Base-by-base conservation (phyloP, 2,113 vertebrate species). In the Chionomys nivalis region DNA sequence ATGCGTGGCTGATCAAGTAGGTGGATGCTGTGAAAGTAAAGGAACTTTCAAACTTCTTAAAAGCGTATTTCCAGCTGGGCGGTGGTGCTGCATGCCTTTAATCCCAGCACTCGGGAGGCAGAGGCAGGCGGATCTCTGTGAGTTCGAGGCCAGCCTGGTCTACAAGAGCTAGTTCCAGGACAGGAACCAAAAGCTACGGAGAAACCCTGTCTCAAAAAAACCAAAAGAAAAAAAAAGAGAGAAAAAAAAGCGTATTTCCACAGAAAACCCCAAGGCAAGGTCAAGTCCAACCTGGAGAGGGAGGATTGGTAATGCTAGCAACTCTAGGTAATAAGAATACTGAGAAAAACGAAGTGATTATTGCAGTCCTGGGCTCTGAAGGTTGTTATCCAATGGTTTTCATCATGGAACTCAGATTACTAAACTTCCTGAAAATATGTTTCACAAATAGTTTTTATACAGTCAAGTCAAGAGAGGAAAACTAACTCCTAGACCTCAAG, bases 401-500 rank as follows among this genome's bases (percentile, higher is more conserved):
- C 42, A 33, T 10, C 3, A 2, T 49, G 17, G 33, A 90, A 13
- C 9, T 93, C 26, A 58, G 86, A 44, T 7, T 73, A 24, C 19
- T 66, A 5, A 3, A 39, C 28, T 72, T 26, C 3, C 7, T 42
- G 14, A 36, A 23, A 44, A 65, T n/a, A n/a, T 70, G 26, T 78
- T 83, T 79, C 78, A 78, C 36, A 83, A 8, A 16, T 14, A 4
- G 16, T 93, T 91, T 81, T 36, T 49, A 44, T 26, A 72, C 12
- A 76, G 79, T 89, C 9, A 93, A 87, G 36, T 7, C 66, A 70
- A 94, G 19, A 94, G 79, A 93, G 92, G 36, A 95, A 94, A 97
- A 82, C 17, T 42, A 86, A 76, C 79, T 85, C 65, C 82, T 9
- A 87, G 23, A 76, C 2, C 72, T 89, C 65, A 89, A 81, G 9